These are phyloP conservation scores for Delphinus delphis DNA, from an alignment of 2,113 vertebrate genomes.

Conservation along the genomic window DNA sequence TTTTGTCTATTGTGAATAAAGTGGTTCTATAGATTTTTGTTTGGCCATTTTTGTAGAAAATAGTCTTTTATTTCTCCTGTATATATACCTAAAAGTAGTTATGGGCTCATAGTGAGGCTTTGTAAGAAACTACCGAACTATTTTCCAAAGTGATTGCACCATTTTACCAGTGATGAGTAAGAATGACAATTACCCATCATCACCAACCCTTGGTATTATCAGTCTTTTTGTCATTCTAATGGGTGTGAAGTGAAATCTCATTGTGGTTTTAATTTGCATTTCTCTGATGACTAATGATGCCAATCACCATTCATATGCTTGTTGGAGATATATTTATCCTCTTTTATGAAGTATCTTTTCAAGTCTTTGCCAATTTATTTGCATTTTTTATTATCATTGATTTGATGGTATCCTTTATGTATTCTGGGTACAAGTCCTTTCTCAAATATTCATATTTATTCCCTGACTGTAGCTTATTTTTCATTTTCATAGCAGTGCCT, in stretches of 20 bases:
- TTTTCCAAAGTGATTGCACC: not conserved
- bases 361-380: not conserved
- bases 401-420: not conserved
- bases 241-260: not conserved
- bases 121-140: not conserved
- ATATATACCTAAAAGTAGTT: not conserved
- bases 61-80: not conserved
- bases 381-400: constrained; percentile 4
- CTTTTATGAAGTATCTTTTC: not conserved
- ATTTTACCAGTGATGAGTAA: not conserved
- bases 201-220: not conserved
- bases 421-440: not conserved
- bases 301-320: not conserved
- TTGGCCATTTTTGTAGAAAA: not conserved
- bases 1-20: not conserved
- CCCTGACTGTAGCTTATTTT: not conserved
- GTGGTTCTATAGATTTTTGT: not conserved
- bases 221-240: not conserved
- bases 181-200: not conserved
- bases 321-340: not conserved
- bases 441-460: not conserved
- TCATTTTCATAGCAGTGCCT: not conserved
- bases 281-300: not conserved
- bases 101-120: not conserved
- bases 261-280: constrained; percentile 30